Base-by-base conservation (phyloP, 2,888 invertebrate genomes). In the Mayetiola destructor region DNA sequence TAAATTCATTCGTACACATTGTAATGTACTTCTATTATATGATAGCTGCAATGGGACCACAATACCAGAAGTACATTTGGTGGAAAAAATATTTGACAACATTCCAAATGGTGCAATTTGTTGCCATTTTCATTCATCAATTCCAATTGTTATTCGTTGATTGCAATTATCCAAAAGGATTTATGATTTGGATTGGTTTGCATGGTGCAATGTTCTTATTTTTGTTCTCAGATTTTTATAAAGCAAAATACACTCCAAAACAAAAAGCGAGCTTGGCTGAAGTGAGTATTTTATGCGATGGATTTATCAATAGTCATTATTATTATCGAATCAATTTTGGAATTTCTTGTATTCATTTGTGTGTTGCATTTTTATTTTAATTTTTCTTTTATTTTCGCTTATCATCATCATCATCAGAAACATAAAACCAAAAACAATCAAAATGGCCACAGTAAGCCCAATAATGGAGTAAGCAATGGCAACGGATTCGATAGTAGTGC, bases 21-120 rank as follows among this genome's bases (percentile, higher is more conserved):
- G 81, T 95, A 61, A 95, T 96, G 95, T 95, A 96, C 74, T 88
- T 88, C 73, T 96, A 96, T 75, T 96, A 95, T 72, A 92, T 93
- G 84, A 78, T 95, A 61, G 82, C 95, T 5, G 94, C 94, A 23
- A 84, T 94, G 83, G 95, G 95, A 56, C 94, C 94, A 40, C 76
- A 81, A 67, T 94, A 88, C 73, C 89, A 90, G 73, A 91, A 90
- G 72, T 94, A 82, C 72, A 85, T 94, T 64, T 95, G 95, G 95
- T 96, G 95, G 95, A 96, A 95, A 76, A 92, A 89, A 68, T 89
- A 95, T 73, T 81, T 96, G 66, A 95, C 95, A 59, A 83, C 84
- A 62, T 84, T 95, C 77, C 95, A 95, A 78, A 93, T 96, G 85
- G 91, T 90, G 53, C 94, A 95, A 77, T 95, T 95, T 75, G 85